These are phyloP conservation scores for Neodiprion lecontei DNA, from an alignment of 1,140 invertebrate genomes.

Conservation along the genomic window DNA sequence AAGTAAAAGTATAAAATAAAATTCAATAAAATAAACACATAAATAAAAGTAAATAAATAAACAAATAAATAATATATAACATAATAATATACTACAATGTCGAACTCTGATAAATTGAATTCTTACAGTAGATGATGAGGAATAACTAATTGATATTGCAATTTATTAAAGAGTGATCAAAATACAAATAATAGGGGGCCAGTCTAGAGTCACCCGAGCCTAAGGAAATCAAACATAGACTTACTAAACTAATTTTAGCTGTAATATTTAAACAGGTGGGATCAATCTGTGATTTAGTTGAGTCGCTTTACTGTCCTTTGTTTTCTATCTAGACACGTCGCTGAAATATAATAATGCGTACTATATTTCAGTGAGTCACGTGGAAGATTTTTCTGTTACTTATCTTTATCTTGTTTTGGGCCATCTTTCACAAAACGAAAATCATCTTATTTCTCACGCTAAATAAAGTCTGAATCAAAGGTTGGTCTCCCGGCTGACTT, in stretches of 20 bases:
- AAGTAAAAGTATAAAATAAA: conserved; percentile 11
- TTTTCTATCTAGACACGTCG: conserved; percentile 20
- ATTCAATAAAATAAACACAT: conserved; percentile 3
- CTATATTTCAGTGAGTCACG: conserved; percentile 22
- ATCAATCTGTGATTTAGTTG: conserved; percentile 57
- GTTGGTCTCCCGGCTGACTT: conserved; percentile 49
- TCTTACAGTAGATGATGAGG: not conserved
- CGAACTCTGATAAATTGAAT: not conserved
- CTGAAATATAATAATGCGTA: not conserved
- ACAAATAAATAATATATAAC: conserved; percentile 15
- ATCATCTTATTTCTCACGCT: conserved; percentile 23
- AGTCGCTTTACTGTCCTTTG: conserved; percentile 40
- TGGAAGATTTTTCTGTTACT: not conserved
- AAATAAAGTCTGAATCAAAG: conserved; percentile 48
- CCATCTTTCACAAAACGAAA: conserved; percentile 1
- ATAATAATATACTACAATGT: not conserved
- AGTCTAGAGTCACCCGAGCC: conserved; percentile 51
- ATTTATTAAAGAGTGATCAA: conserved; percentile 34
- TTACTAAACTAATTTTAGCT: conserved; percentile 54
- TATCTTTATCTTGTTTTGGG: not conserved
- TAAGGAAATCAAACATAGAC: conserved; percentile 61
- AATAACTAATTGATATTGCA: conserved; percentile 3
- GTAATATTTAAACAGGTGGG: conserved; percentile 48
- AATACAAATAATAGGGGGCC: conserved; percentile 44
- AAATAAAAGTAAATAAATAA: conserved; percentile 12